A percentile compares a stretch with the other conserved stretches of the same genome.
These are phyloP conservation scores for Umimayanthus chanpuru DNA, from an alignment of 92 coral and sea anemone genomes.

Conservation along the genomic window DNA sequence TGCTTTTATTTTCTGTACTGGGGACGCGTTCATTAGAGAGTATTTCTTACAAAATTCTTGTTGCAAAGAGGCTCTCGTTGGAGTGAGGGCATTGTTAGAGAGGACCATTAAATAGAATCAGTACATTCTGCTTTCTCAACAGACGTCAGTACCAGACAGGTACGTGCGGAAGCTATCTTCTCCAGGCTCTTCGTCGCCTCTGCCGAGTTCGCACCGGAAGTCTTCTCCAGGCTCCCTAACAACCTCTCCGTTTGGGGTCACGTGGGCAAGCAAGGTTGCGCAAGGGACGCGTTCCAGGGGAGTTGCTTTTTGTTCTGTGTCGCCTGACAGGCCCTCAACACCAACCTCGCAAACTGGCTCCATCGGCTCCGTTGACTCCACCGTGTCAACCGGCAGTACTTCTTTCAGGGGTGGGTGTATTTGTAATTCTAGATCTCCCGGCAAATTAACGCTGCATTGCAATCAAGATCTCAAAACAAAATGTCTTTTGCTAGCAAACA, in stretches of 20 bases:
- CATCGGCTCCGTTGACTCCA: slow-evolving; percentile 12
- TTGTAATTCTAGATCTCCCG: too few relatives aligned
- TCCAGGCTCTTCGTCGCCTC: slow-evolving; percentile 24
- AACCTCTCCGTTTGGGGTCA: slow-evolving; percentile 55
- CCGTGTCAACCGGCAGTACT: slow-evolving; percentile 4
- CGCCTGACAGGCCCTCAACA: slow-evolving; percentile 36
- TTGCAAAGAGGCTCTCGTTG: background rate
- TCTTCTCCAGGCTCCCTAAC: background rate
- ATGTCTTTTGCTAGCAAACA: too few relatives aligned
- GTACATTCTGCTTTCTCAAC: background rate
- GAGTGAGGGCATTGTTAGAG: background rate
- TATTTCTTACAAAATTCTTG: background rate
- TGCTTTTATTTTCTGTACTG: background rate
- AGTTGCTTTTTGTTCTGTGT: background rate
- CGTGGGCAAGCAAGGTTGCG: slow-evolving; percentile 73
- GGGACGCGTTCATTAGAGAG: background rate
- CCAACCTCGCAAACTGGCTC: slow-evolving; percentile 28
- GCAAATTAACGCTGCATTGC: too few relatives aligned
- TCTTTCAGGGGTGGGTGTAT: slow-evolving; percentile 10
- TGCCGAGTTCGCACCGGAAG: slow-evolving; percentile 18
- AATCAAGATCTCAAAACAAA: too few relatives aligned
- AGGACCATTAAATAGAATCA: background rate
- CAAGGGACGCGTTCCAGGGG: slow-evolving; percentile 37
- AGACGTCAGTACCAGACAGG: slow-evolving; percentile 34
- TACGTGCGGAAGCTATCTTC: slow-evolving; percentile 32